Conservation (phyloP, 2,797 vertebrate genomes). For the Cossypha heuglini region DNA sequence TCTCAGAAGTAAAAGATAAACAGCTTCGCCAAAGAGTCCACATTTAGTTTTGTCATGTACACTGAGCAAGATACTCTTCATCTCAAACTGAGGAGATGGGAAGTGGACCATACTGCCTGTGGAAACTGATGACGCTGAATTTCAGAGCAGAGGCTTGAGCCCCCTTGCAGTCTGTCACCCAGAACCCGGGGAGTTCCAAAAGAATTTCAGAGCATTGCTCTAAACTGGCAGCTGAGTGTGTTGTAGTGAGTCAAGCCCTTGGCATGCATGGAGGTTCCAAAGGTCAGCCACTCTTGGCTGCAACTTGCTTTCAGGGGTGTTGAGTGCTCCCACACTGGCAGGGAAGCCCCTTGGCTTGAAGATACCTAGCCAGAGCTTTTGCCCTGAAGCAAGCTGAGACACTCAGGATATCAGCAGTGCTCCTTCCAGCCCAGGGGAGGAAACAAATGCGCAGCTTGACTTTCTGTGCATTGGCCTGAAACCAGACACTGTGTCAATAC, state of each 20-base stretch:
- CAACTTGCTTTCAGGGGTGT: not conserved
- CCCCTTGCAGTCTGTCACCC: not conserved
- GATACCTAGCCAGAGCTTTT: not conserved
- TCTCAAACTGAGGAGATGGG: not conserved
- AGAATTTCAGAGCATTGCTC: not conserved
- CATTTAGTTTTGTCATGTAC: not conserved
- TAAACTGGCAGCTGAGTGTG: fast-evolving
- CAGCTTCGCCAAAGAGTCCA: not conserved
- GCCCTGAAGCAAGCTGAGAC: not conserved
- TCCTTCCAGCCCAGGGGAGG: not conserved
- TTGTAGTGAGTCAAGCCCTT: not conserved
- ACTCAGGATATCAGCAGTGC: not conserved
- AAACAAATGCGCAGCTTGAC: not conserved
- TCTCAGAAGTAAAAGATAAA: not conserved
- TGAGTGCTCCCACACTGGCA: not conserved
- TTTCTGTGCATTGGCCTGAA: conserved; percentile 8
- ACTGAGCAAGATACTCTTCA: not conserved
- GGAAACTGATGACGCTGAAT: not conserved
- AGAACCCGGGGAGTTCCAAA: not conserved
- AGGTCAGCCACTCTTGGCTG: not conserved
- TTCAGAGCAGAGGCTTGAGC: not conserved
- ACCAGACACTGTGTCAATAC: conserved; percentile 13
- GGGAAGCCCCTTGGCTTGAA: not conserved
- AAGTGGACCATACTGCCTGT: not conserved
- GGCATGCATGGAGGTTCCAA: not conserved